Percentiles rank a stretch among this genome's conserved stretches.
These are phyloP conservation scores for Drosophila nikananu DNA, from an alignment of 1,140 invertebrate species.

Conservation along the genomic window DNA sequence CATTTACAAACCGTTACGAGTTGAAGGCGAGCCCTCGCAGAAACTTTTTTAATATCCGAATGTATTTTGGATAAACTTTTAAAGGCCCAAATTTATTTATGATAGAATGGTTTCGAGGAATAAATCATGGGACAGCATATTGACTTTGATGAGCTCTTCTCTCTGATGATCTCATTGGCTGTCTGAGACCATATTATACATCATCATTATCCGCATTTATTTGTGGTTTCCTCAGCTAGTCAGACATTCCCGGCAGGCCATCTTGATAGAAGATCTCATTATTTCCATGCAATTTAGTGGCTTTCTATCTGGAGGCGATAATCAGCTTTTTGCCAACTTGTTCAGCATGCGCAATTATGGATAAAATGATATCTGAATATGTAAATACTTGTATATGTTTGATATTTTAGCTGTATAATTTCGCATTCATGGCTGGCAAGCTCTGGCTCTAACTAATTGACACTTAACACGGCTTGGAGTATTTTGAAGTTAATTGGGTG, in stretches of 20 bases:
- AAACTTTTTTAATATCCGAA: conserved; percentile 60
- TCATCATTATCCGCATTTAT: conserved; percentile 15
- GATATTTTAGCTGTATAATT: conserved; percentile 57
- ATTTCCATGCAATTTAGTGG: conserved; percentile 39
- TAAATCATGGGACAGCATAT: conserved; percentile 28
- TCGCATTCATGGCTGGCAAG: conserved; percentile 66
- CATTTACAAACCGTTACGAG: conserved; percentile 37
- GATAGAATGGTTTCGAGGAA: neutral
- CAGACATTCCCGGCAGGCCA: conserved; percentile 20
- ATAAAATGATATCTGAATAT: conserved; percentile 51
- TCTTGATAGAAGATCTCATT: conserved; percentile 45
- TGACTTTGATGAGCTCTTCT: conserved; percentile 23
- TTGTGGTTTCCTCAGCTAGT: neutral
- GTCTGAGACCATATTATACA: conserved; percentile 3
- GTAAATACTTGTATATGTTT: conserved; percentile 50
- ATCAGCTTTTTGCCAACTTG: conserved; percentile 44
- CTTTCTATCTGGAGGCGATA: conserved; percentile 39
- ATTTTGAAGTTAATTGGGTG: conserved; percentile 81
- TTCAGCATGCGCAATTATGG: conserved; percentile 56
- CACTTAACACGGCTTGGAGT: conserved; percentile 79
- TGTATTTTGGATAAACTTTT: conserved; percentile 12
- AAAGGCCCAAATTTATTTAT: conserved; percentile 2
- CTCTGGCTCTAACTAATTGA: conserved; percentile 71
- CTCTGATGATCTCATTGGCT: conserved; percentile 32
- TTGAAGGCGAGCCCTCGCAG: conserved; percentile 36